Conservation (phyloP, 2,113 vertebrate species). For the Rissa tridactyla region DNA sequence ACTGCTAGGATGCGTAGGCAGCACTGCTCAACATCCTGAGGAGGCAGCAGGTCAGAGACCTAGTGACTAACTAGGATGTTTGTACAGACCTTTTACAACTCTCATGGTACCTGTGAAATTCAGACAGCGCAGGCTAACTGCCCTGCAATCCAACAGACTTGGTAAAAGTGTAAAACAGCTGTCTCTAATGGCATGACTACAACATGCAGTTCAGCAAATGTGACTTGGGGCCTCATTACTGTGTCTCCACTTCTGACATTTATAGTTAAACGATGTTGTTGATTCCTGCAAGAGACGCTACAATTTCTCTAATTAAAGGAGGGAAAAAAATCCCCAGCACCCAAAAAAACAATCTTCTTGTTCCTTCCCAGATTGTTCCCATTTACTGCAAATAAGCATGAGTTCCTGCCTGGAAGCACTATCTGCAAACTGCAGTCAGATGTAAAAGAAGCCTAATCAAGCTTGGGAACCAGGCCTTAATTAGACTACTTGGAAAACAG, state of each 20-base stretch:
- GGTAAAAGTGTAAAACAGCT: conserved; percentile 3
- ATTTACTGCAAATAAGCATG: conserved; percentile 72
- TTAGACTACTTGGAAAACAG: conserved; percentile 77
- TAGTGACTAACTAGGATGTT: not conserved
- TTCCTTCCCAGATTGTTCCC: conserved; percentile 72
- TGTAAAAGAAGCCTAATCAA: conserved; percentile 77
- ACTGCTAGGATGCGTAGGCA: not conserved
- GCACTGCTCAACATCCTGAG: not conserved
- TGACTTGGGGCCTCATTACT: conserved; percentile 19
- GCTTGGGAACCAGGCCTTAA: conserved; percentile 75
- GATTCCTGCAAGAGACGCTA: conserved; percentile 11
- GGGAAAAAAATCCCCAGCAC: not conserved
- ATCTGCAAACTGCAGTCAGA: conserved; percentile 79
- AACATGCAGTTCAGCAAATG: not conserved
- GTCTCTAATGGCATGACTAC: not conserved
- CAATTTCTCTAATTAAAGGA: conserved; percentile 59
- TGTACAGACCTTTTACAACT: not conserved
- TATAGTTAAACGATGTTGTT: conserved; percentile 44
- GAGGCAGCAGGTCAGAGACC: not conserved
- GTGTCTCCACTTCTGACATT: conserved; percentile 38
- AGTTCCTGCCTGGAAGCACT: conserved; percentile 75
- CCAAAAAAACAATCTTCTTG: conserved; percentile 8
- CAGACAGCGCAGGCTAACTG: not conserved
- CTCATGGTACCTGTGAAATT: not conserved
- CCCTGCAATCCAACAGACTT: not conserved